Percentiles rank a stretch among this genome's conserved stretches.
phyloP scores from a whole-genome alignment of 2,797 vertebrate species.

The Lophotriccus pileatus region DNA sequence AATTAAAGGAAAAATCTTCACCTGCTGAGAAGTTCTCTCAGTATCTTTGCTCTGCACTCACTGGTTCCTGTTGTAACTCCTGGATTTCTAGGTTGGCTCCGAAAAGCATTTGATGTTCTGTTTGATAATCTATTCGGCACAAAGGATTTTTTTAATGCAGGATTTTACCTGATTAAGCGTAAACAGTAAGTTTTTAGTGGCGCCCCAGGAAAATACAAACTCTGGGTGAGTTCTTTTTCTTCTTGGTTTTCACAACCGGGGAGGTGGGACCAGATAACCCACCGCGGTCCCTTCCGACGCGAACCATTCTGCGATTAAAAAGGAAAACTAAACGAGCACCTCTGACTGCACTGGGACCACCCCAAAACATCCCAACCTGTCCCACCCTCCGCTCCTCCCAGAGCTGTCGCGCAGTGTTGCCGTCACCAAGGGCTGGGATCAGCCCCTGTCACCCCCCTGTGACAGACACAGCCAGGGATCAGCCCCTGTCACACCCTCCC shows the following conservation, averaged over 20 bases:
- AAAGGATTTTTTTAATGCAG: not conserved
- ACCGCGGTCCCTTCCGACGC: not conserved
- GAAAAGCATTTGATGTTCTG: too few species aligned
- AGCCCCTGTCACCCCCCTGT: not conserved
- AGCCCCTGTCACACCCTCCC: not conserved
- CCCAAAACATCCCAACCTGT: not conserved
- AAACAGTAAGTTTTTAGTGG: rapidly evolving
- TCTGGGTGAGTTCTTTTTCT: rapidly evolving
- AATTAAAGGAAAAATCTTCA: not conserved
- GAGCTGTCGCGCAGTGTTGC: not conserved
- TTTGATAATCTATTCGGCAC: not conserved
- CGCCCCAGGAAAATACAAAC: not conserved
- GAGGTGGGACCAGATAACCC: not conserved
- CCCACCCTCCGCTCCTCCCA: not conserved
- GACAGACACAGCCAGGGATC: not conserved
- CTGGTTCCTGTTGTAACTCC: rapidly evolving
- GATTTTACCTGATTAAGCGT: rapidly evolving
- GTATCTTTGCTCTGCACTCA: too few species aligned
- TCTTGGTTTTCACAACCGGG: not conserved
- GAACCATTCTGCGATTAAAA: not conserved
- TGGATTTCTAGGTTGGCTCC: not conserved
- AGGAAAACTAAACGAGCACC: rapidly evolving
- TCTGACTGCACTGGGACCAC: rapidly evolving
- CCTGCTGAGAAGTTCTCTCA: not conserved
- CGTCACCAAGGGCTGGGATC: not conserved